Conservation (phyloP, 1,140 invertebrate genomes). For the Ruditapes philippinarum region DNA sequence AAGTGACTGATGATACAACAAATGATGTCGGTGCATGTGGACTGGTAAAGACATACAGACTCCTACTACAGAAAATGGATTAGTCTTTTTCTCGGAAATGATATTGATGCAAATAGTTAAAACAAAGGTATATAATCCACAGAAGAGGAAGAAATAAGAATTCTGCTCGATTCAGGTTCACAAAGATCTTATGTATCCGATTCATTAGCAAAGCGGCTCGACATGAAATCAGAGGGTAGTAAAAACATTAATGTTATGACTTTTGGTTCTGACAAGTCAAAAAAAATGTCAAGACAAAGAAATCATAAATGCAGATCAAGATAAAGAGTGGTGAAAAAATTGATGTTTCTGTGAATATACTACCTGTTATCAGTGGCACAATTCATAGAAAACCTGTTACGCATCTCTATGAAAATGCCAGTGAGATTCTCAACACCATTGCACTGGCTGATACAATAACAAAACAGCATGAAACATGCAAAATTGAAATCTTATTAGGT, state of each 20-base stretch:
- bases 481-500: background rate
- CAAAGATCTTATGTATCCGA: background rate
- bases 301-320: background rate
- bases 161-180: constrained; percentile 21
- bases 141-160: background rate
- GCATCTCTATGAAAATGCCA: too few relatives aligned
- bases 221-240: background rate
- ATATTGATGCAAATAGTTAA: background rate
- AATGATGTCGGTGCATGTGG: background rate
- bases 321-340: background rate
- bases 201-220: background rate
- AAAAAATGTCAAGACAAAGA: background rate
- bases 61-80: too few relatives aligned
- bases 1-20: background rate
- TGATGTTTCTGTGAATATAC: background rate
- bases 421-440: background rate
- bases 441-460: background rate
- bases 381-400: background rate
- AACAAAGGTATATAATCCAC: background rate
- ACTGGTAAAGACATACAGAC: background rate
- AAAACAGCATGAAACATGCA: background rate
- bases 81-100: background rate
- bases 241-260: background rate
- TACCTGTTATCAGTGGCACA: background rate
- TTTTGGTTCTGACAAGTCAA: background rate